Evolutionary conservation across 1,140 invertebrate species (phyloP).

Genomic region (Drosophila ercepeae): DNA sequence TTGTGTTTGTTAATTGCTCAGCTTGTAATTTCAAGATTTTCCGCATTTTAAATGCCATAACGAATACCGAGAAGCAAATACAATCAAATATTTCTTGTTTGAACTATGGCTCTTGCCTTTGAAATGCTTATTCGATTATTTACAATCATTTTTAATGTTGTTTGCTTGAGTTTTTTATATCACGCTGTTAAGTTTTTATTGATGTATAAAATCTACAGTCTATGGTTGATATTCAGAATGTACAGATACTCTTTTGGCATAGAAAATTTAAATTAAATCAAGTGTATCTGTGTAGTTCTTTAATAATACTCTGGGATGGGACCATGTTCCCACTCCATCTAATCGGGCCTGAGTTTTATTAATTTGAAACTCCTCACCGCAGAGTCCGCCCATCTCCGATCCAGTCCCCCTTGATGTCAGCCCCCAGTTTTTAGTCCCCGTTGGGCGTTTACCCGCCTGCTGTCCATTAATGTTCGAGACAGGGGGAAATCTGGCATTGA

Average conservation of each 20-base stretch:
- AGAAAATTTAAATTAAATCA: neutral
- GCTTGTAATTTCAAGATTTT: conserved; percentile 58
- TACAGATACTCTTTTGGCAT: neutral
- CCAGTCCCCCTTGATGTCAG: conserved; percentile 3
- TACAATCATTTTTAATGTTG: conserved; percentile 17
- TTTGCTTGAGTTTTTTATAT: conserved; percentile 3
- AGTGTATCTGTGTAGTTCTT: conserved; percentile 5
- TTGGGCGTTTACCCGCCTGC: conserved; percentile 50
- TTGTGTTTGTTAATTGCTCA: conserved; percentile 63
- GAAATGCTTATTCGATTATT: conserved; percentile 23
- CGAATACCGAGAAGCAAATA: conserved; percentile 22
- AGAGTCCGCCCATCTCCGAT: conserved; percentile 31
- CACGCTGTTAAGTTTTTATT: conserved; percentile 7
- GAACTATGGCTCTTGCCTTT: conserved; percentile 14
- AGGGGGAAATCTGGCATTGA: neutral
- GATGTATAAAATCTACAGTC: neutral
- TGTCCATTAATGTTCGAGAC: conserved; percentile 62
- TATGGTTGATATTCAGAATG: neutral
- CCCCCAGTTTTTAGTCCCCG: conserved; percentile 15
- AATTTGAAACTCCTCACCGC: conserved; percentile 23
- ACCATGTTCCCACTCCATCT: neutral
- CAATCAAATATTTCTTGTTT: conserved; percentile 29
- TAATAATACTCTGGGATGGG: conserved; percentile 1
- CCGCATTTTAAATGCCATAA: conserved; percentile 31
- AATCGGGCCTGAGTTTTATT: conserved; percentile 20